Evolutionary conservation across 2,113 vertebrate genomes (phyloP).

Genomic region (Pygoscelis antarcticus): DNA sequence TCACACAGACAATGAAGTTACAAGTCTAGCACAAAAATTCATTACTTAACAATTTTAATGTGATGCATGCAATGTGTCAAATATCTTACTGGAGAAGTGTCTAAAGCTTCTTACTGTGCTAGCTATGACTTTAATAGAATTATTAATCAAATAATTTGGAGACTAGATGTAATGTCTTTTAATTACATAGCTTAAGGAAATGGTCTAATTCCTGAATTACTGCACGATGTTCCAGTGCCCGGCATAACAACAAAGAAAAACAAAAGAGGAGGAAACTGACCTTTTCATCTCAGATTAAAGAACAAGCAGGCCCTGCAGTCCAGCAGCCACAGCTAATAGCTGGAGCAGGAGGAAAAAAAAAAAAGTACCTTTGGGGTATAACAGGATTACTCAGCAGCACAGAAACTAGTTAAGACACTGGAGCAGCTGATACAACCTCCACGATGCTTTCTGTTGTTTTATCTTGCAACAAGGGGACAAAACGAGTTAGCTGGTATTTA

Average conservation of each 20-base stretch:
- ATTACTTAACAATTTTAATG: not conserved
- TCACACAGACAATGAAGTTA: not conserved
- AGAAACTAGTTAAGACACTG: not conserved
- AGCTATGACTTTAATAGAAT: not conserved
- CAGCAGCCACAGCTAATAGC: not conserved
- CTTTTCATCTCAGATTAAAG: not conserved
- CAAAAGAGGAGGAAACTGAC: not conserved
- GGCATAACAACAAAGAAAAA: not conserved
- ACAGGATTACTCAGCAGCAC: not conserved
- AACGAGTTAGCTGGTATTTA: fast-evolving
- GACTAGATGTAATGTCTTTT: not conserved
- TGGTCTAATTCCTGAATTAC: not conserved
- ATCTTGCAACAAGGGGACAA: not conserved
- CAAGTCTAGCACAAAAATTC: not conserved
- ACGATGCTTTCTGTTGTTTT: not conserved
- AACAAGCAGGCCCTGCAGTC: not conserved
- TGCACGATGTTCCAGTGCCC: not conserved
- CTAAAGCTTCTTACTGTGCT: not conserved
- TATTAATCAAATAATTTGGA: not conserved
- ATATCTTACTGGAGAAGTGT: not conserved
- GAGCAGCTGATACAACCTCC: not conserved
- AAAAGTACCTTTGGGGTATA: not conserved
- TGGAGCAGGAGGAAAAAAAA: not conserved
- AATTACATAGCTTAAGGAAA: not conserved
- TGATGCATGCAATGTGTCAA: fast-evolving